Conservation (phyloP, 2,888 invertebrate species). For the Amblyteles armatorius region DNA sequence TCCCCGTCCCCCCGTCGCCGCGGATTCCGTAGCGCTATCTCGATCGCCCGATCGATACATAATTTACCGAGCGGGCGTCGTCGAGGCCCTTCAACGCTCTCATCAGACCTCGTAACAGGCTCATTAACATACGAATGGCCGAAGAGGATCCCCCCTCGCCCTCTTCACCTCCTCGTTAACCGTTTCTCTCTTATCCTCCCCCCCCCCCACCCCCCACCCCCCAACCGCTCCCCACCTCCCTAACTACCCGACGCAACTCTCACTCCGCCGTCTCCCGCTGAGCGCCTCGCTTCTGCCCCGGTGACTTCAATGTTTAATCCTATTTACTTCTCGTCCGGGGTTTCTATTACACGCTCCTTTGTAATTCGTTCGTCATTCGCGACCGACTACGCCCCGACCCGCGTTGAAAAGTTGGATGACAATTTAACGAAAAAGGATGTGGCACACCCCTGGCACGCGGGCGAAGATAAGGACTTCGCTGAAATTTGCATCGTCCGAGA, state of each 20-base stretch:
- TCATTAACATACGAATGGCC: slow-evolving; percentile 63
- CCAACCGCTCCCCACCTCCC: slow-evolving; percentile 45
- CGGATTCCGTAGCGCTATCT: slow-evolving; percentile 36
- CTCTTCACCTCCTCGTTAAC: slow-evolving; percentile 43
- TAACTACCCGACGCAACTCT: slow-evolving; percentile 24
- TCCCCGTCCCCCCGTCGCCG: background rate
- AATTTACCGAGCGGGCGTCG: slow-evolving; percentile 26
- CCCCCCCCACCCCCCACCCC: slow-evolving; percentile 28
- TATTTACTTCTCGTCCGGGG: slow-evolving; percentile 66
- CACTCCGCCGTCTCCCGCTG: slow-evolving; percentile 15
- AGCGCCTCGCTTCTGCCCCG: slow-evolving; percentile 33
- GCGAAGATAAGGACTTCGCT: too few species aligned
- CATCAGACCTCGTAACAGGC: slow-evolving; percentile 60
- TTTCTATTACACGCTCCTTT: slow-evolving; percentile 69
- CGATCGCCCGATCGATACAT: slow-evolving; percentile 54
- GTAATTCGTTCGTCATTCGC: slow-evolving; percentile 35
- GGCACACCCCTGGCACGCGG: too few species aligned
- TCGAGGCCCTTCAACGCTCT: slow-evolving; percentile 42
- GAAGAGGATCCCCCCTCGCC: slow-evolving; percentile 31
- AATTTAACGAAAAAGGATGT: background rate
- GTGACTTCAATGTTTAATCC: slow-evolving; percentile 70
- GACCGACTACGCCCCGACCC: slow-evolving; percentile 7
- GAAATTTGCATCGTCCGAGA: too few species aligned
- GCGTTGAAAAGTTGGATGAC: background rate
- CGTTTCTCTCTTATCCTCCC: slow-evolving; percentile 29